phyloP scores from a whole-genome alignment of 1,140 invertebrate genomes.

The Pogonomyrmex californicus region DNA sequence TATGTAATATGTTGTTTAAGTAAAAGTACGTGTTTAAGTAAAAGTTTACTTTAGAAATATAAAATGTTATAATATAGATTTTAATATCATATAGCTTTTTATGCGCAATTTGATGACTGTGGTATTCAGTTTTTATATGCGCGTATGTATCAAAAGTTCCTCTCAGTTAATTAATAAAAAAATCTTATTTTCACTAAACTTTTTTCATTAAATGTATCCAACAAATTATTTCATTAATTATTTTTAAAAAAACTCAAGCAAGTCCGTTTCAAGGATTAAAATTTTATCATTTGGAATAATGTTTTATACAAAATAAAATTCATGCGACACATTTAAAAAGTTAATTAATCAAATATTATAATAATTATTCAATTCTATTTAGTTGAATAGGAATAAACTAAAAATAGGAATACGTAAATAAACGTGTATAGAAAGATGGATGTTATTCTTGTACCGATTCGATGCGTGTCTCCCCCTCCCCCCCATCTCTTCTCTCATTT shows the following conservation, averaged over 20 bases:
- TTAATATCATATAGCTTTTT: background rate
- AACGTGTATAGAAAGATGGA: background rate
- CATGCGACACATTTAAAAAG: background rate
- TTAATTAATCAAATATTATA: background rate
- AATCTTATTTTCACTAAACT: conserved; percentile 41
- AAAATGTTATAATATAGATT: background rate
- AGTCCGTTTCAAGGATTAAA: background rate
- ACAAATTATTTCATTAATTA: conserved; percentile 14
- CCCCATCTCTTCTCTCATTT: no score
- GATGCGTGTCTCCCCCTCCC: background rate
- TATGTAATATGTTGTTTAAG: background rate
- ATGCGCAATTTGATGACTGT: background rate
- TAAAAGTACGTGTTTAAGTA: background rate
- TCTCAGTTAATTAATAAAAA: conserved; percentile 68
- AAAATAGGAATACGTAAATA: background rate
- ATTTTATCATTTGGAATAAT: conserved; percentile 9
- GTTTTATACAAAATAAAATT: conserved; percentile 7
- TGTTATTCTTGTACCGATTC: conserved; percentile 5
- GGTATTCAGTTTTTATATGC: background rate
- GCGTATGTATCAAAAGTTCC: background rate
- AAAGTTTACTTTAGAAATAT: background rate
- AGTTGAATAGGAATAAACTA: background rate
- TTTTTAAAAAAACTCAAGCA: background rate
- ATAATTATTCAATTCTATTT: background rate
- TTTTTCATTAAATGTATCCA: background rate